A percentile compares a stretch with the other conserved stretches of the same genome.
phyloP scores from a whole-genome alignment of 2,113 vertebrate genomes.

The Dryoscopus gambensis region DNA sequence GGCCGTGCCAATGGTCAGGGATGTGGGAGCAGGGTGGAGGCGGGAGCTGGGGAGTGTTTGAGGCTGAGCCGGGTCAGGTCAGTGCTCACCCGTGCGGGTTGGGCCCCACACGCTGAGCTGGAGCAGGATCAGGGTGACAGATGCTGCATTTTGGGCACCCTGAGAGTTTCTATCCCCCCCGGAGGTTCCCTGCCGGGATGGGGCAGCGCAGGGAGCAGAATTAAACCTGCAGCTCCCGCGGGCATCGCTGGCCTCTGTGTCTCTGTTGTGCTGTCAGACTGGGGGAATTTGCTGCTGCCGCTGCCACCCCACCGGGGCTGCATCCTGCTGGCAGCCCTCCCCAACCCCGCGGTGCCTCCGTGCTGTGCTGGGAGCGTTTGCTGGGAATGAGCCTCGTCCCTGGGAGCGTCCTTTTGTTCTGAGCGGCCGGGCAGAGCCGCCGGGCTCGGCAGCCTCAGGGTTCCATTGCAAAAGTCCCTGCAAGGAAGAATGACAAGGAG shows the following conservation, averaged over 20 bases:
- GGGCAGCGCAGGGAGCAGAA: neutral
- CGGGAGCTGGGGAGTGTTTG: neutral
- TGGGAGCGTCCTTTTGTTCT: neutral
- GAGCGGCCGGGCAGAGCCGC: neutral
- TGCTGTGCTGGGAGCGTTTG: neutral
- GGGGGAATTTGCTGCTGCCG: neutral
- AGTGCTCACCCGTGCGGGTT: neutral
- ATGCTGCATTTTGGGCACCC: neutral
- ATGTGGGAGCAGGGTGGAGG: neutral
- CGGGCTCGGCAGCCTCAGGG: neutral
- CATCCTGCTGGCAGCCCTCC: neutral
- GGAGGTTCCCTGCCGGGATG: neutral
- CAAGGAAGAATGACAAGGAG: no score
- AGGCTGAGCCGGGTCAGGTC: neutral
- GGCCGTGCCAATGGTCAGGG: neutral
- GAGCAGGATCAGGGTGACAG: neutral
- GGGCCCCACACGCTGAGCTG: neutral
- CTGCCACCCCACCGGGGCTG: neutral
- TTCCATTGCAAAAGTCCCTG: no score
- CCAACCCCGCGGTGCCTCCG: no score
- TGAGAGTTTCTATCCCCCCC: neutral
- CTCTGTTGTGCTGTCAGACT: neutral
- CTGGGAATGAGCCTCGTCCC: neutral
- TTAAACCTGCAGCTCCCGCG: neutral
- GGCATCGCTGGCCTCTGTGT: neutral